Base-by-base conservation (phyloP, 2,888 invertebrate species). In the Pocota personata region DNA sequence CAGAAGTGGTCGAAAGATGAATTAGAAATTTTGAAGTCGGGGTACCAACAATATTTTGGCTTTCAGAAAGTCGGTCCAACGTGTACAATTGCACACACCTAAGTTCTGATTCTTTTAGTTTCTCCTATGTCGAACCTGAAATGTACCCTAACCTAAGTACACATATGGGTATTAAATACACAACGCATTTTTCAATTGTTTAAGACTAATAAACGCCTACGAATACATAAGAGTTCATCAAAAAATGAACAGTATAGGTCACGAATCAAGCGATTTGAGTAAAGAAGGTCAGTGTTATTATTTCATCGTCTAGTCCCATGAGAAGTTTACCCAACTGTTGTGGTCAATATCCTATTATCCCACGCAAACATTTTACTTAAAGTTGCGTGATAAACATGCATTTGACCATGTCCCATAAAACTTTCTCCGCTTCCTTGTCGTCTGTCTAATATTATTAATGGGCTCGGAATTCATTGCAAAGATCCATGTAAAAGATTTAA, bases 331-430 rank as follows among this genome's bases (percentile, higher is more conserved):
- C 10, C 76, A 57, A 27, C 64, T 66, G 24, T 57, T 46, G 16
- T 19, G 43, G 58, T 32, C 76, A 77, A 64, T 43, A 48, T 66
- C 35, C 46, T 46, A 37, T 37, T 40, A 30, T 14, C 66, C n/a
- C 7, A 32, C 21, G 19, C 46, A 46, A 16, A 37, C 30, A 48
- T 19, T 21, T 30, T 12, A 32, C 4, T 2, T 12, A n/a, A 35
- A 14, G 30, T 83, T 67, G 83, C 83, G 83, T 83, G 83, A 55
- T 67, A 67, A 72, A 24, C 48, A 46, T 73, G 55, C 72, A 79
- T 83, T 79, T 55, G 43, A 52, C 2, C 10, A 16, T 60, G 55
- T 30, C 46, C 52, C 3, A 35, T 6, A 8, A 57, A 64, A 58
- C n/a, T 3, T 62, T 40, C 8, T 21, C 21, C 60, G 60, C 58